Percentiles rank a stretch among this genome's conserved stretches.
phyloP scores from a whole-genome alignment of 2,888 invertebrate species.

The Melanotus villosus region DNA sequence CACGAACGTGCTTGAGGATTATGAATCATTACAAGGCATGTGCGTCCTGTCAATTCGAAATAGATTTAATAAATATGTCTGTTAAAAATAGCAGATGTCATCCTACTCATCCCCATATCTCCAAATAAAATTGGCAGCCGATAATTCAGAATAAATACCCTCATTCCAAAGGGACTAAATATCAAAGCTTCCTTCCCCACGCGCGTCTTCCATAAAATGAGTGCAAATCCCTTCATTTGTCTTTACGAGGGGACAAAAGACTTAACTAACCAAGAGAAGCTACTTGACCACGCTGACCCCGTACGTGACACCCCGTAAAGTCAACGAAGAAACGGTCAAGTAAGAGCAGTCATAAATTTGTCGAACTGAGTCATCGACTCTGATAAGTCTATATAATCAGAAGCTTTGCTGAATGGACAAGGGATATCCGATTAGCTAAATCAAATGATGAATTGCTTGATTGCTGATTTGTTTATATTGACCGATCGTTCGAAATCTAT shows the following conservation, averaged over 20 bases:
- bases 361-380: conserved; percentile 57
- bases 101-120: neutral
- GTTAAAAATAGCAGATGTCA: too few relatives aligned
- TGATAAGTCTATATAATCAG: conserved; percentile 43
- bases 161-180: conserved; percentile 7
- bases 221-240: conserved; percentile 67
- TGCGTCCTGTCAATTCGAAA: too few relatives aligned
- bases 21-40: too few relatives aligned
- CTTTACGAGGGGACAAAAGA: conserved; percentile 66
- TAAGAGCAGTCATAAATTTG: conserved; percentile 58
- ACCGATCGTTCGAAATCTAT: too few relatives aligned
- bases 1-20: too few relatives aligned
- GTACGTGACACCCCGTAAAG: conserved; percentile 58
- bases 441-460: conserved; percentile 1
- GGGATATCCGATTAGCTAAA: conserved; percentile 42
- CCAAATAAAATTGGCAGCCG: neutral
- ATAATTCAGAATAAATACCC: conserved; percentile 18
- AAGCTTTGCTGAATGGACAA: conserved; percentile 54
- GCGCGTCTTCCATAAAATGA: conserved; percentile 62
- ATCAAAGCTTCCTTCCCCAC: conserved; percentile 50
- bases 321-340: conserved; percentile 57
- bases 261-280: conserved; percentile 64
- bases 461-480: conserved; percentile 27
- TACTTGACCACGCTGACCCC: conserved; percentile 50
- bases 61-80: too few relatives aligned